These are phyloP conservation scores for Lethenteron reissneri DNA, from an alignment of 2,113 vertebrate genomes.

Conservation along the genomic window DNA sequence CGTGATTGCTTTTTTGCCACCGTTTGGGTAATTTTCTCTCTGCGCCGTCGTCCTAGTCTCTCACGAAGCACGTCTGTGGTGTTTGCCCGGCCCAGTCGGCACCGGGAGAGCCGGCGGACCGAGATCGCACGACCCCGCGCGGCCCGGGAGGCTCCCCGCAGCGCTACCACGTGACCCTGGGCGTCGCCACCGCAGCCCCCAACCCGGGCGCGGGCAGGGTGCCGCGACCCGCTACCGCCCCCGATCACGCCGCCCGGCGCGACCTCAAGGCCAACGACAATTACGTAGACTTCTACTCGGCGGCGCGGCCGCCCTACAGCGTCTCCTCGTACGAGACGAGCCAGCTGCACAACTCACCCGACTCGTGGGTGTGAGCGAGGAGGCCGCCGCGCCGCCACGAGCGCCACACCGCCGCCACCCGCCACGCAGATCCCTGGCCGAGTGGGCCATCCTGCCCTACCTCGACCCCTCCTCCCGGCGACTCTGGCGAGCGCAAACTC, in stretches of 20 bases:
- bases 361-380: neutral
- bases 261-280: conserved; percentile 4
- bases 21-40: no score
- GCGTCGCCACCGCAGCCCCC: neutral
- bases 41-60: no score
- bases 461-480: no score
- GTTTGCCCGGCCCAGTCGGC: neutral
- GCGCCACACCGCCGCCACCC: no score
- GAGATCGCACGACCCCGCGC: neutral
- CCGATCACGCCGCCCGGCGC: neutral
- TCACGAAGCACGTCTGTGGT: no score
- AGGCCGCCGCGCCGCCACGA: no score
- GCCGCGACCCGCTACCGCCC: neutral
- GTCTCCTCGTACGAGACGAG: neutral
- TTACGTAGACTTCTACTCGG: conserved; percentile 5
- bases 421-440: no score
- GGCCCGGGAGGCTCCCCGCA: neutral
- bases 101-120: neutral
- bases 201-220: no score
- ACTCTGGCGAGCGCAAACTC: no score
- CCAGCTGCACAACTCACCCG: conserved; percentile 3
- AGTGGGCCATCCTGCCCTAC: no score
- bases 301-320: neutral
- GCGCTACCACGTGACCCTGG: neutral
- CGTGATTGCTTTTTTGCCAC: no score